Conservation (phyloP, 2,888 invertebrate genomes). For the Portevinia maculata region DNA sequence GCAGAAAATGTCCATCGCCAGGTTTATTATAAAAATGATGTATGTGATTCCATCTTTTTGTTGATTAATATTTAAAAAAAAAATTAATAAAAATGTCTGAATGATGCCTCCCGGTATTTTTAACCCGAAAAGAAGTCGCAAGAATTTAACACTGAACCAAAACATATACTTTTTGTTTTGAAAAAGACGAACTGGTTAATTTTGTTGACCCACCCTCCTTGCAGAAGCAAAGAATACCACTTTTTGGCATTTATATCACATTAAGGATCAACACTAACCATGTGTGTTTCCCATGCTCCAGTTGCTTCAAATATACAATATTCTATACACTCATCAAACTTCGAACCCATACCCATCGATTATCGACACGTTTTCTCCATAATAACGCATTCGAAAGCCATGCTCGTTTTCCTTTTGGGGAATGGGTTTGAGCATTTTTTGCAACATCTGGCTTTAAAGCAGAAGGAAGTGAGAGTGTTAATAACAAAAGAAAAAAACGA, state of each 20-base stretch:
- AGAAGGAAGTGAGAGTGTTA: constrained; percentile 34
- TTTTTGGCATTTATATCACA: constrained; percentile 66
- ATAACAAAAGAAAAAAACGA: constrained; percentile 27
- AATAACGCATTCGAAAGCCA: constrained; percentile 61
- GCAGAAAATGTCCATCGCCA: constrained; percentile 14
- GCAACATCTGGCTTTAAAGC: constrained; percentile 63
- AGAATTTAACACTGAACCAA: constrained; percentile 47
- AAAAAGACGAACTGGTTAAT: constrained; percentile 22
- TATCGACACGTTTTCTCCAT: constrained; percentile 71
- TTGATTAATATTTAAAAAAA: too few relatives aligned
- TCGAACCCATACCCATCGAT: constrained; percentile 42
- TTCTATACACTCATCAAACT: constrained; percentile 17
- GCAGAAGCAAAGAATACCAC: constrained; percentile 6
- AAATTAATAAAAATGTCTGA: too few relatives aligned
- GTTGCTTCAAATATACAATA: constrained; percentile 31
- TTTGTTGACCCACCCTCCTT: neutral
- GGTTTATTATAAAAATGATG: constrained; percentile 54
- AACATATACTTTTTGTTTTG: constrained; percentile 35
- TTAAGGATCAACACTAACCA: constrained; percentile 54
- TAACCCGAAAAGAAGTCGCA: constrained; percentile 6
- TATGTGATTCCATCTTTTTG: constrained; percentile 41
- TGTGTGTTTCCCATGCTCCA: constrained; percentile 27
- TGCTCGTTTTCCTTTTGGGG: constrained; percentile 11
- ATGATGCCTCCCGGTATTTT: too few relatives aligned
- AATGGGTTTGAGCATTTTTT: constrained; percentile 32